Percentiles rank a stretch among this genome's conserved stretches.
These are phyloP conservation scores for Dufourea novaeangliae DNA, from an alignment of 1,140 invertebrate species.

Conservation along the genomic window DNA sequence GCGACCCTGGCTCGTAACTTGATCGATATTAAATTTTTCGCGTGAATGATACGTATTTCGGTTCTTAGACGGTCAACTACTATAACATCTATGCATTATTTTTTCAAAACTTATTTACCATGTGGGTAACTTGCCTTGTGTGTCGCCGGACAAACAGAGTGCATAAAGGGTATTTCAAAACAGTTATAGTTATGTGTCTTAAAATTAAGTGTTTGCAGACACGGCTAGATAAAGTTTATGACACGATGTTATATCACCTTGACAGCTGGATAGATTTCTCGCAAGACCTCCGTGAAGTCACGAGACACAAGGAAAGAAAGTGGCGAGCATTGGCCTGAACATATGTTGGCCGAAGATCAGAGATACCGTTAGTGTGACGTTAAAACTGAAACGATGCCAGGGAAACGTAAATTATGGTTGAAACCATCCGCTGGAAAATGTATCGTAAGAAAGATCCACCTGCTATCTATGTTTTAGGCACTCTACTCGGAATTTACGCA, in stretches of 20 bases:
- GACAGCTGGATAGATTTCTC: neutral
- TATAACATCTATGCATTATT: too few species aligned
- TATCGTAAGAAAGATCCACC: slow-evolving; percentile 7
- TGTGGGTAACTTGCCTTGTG: too few species aligned
- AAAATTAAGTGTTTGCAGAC: neutral
- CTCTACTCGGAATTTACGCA: neutral
- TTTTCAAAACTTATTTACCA: too few species aligned
- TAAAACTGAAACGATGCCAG: slow-evolving; percentile 37
- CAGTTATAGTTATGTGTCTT: too few species aligned
- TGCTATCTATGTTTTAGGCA: neutral
- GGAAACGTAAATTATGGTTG: slow-evolving; percentile 25
- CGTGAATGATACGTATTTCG: too few species aligned
- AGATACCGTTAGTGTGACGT: slow-evolving; percentile 50
- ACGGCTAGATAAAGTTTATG: neutral
- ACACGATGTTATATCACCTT: neutral
- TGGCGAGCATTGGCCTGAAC: slow-evolving; percentile 15
- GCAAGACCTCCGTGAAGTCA: neutral
- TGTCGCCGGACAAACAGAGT: too few species aligned
- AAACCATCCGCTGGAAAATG: slow-evolving; percentile 22
- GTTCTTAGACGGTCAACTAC: too few species aligned
- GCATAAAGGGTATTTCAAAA: too few species aligned
- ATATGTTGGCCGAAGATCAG: slow-evolving; percentile 20
- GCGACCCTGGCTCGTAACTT: too few species aligned
- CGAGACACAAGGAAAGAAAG: slow-evolving; percentile 37
- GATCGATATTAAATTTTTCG: too few species aligned